Evolutionary conservation across 2,113 vertebrate genomes (phyloP).

Genomic region (Leptodactylus fuscus): DNA sequence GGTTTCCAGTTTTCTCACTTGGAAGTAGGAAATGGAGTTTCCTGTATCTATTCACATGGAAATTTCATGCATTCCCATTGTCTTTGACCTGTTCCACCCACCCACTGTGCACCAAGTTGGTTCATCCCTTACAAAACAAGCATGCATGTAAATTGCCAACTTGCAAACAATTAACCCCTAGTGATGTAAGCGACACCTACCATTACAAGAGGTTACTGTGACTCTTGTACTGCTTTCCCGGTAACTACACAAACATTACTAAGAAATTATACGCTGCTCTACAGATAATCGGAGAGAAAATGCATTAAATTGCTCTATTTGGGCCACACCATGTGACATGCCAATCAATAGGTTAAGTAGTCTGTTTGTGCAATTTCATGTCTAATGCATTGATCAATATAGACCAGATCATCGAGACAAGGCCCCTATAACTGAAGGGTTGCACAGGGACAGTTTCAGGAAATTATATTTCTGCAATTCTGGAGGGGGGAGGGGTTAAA

Average conservation of each 20-base stretch:
- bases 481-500: too few species aligned
- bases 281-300: background rate
- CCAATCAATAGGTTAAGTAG: background rate
- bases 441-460: too few species aligned
- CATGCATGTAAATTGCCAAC: background rate
- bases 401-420: too few species aligned
- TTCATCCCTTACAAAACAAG: slow-evolving; percentile 29
- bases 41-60: slow-evolving; percentile 39
- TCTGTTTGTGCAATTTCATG: too few species aligned
- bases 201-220: background rate
- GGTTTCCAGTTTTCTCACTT: slow-evolving; percentile 5
- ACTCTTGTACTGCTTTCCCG: background rate
- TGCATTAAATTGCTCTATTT: background rate
- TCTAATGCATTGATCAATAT: too few species aligned
- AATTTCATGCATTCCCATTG: slow-evolving; percentile 45
- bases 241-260: background rate
- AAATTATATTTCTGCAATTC: too few species aligned
- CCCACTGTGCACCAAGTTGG: background rate
- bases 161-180: background rate
- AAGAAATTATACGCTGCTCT: background rate
- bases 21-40: slow-evolving; percentile 39
- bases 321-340: background rate
- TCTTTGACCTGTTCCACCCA: background rate
- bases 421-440: too few species aligned
- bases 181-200: background rate